These are phyloP conservation scores for Cryptus armator DNA, from an alignment of 2,888 invertebrate genomes.

Conservation along the genomic window DNA sequence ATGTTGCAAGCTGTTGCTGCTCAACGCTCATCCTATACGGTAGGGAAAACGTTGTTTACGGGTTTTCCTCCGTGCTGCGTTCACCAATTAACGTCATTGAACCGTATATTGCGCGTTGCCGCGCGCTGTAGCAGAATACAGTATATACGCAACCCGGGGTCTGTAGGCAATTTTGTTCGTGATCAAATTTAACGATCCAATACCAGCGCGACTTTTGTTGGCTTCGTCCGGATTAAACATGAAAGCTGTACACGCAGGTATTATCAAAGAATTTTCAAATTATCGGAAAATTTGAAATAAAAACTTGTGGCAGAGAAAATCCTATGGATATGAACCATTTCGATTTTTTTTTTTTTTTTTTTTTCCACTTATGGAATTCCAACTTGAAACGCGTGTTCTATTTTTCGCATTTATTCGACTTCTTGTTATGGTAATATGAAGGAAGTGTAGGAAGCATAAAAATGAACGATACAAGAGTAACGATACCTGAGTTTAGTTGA, in stretches of 20 bases:
- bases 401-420: background rate
- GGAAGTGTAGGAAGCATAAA: background rate
- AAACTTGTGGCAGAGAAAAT: background rate
- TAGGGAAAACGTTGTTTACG: conserved; percentile 63
- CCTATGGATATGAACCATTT: background rate
- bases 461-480: background rate
- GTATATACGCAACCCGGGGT: background rate
- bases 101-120: conserved; percentile 34
- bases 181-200: conserved; percentile 50
- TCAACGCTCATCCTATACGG: conserved; percentile 41
- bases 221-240: background rate
- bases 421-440: background rate
- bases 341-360: background rate
- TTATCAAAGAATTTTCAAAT: conserved; percentile 3
- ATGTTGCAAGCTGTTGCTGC: conserved; percentile 65
- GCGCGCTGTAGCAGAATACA: background rate
- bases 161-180: conserved; percentile 48
- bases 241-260: background rate
- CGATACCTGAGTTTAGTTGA: conserved; percentile 5
- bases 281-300: background rate
- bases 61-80: conserved; percentile 54
- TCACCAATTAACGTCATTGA: conserved; percentile 65
- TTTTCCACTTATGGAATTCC: background rate
- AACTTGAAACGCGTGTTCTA: background rate
- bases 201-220: conserved; percentile 31